Conservation (phyloP, 2,797 vertebrate genomes). For the Emydoidea blandingii region DNA sequence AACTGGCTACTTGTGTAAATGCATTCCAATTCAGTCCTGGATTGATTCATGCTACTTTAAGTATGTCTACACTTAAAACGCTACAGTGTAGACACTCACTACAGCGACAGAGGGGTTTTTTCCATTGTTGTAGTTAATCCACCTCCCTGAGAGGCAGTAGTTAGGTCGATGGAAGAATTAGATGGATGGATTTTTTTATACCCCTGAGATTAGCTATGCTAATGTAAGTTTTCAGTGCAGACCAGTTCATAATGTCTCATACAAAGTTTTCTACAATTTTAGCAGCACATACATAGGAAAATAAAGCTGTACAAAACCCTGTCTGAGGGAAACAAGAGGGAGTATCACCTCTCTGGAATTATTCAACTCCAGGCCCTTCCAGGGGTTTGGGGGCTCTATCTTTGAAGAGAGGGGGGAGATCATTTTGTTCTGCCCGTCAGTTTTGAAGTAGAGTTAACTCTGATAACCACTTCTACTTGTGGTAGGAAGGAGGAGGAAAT, state of each 20-base stretch:
- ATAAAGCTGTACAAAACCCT: not conserved
- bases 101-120: not conserved
- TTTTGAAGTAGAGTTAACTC: conserved; percentile 35
- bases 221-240: not conserved
- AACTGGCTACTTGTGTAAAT: not conserved
- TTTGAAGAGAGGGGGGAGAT: not conserved
- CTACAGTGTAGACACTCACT: not conserved
- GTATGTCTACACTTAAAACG: not conserved
- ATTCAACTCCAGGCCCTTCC: not conserved
- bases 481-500: not conserved
- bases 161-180: not conserved
- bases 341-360: not conserved
- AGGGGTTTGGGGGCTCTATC: conserved; percentile 22
- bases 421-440: conserved; percentile 16
- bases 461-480: conserved; percentile 12
- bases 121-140: not conserved
- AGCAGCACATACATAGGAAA: not conserved
- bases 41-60: not conserved
- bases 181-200: not conserved
- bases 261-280: not conserved
- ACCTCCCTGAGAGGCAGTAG: not conserved
- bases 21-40: not conserved
- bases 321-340: not conserved
- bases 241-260: not conserved
- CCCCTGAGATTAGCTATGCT: not conserved